Percentiles rank a stretch among this genome's conserved stretches.
Evolutionary conservation across 2,797 vertebrate genomes (phyloP).

Genomic region (Melanotaenia parkinsoni): DNA sequence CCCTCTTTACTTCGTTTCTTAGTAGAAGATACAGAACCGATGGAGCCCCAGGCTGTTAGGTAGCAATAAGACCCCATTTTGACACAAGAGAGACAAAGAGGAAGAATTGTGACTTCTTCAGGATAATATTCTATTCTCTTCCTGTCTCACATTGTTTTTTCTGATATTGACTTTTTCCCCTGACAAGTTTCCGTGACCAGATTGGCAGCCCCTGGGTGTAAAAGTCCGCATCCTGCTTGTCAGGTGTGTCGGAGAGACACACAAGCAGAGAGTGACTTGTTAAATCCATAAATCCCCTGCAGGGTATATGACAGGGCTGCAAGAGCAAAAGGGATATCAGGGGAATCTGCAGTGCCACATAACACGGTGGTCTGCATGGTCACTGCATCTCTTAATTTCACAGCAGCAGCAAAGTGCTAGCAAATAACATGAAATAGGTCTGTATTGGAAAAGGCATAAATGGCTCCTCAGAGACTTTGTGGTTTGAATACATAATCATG

Average conservation of each 20-base stretch:
- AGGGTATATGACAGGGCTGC: constrained; percentile 41
- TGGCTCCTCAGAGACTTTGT: constrained; percentile 24
- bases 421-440: constrained; percentile 16
- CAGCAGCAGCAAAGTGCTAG: constrained; percentile 13
- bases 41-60: constrained; percentile 43
- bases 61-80: constrained; percentile 49
- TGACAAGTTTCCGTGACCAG: constrained; percentile 57
- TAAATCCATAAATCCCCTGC: constrained; percentile 55
- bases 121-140: constrained; percentile 26
- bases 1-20: constrained; percentile 38
- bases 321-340: constrained; percentile 31
- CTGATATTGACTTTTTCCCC: constrained; percentile 54
- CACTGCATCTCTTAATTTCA: constrained; percentile 40
- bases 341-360: constrained; percentile 22
- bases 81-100: constrained; percentile 25
- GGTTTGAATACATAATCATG: constrained; percentile 22
- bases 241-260: constrained; percentile 57
- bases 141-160: constrained; percentile 27
- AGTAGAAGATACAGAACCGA: constrained; percentile 40
- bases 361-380: constrained; percentile 25
- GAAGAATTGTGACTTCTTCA: constrained; percentile 25
- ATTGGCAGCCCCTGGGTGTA: constrained; percentile 55
- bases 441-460: constrained; percentile 3
- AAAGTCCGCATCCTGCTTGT: constrained; percentile 59
- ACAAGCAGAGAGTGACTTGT: constrained; percentile 53